These are phyloP conservation scores for Heliconius congener DNA, from an alignment of 1,140 invertebrate genomes.

Conservation along the genomic window DNA sequence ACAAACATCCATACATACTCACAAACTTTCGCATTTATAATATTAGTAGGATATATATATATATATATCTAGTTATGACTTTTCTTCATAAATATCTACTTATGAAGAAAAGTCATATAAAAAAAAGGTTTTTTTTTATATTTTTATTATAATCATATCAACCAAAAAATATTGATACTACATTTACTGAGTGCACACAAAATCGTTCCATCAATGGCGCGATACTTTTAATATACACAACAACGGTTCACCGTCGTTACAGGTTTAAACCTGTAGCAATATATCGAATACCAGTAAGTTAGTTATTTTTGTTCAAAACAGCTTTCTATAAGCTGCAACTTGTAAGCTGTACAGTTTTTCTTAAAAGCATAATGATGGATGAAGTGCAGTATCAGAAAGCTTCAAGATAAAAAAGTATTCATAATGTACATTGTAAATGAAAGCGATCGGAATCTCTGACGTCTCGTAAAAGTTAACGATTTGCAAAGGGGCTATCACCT, in stretches of 20 bases:
- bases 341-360: not conserved
- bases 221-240: too few species aligned
- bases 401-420: not conserved
- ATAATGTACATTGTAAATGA: constrained; percentile 3
- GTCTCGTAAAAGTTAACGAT: constrained; percentile 10
- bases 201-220: too few species aligned
- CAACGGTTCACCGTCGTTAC: not conserved
- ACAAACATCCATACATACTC: too few species aligned
- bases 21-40: too few species aligned
- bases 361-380: not conserved
- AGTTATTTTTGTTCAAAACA: not conserved
- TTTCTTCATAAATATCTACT: too few species aligned
- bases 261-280: not conserved
- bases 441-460: not conserved
- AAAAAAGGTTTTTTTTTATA: too few species aligned
- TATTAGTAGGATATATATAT: too few species aligned
- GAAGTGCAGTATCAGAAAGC: not conserved
- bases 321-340: not conserved
- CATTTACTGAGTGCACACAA: too few species aligned
- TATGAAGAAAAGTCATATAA: too few species aligned
- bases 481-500: constrained; percentile 4
- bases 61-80: too few species aligned
- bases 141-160: too few species aligned
- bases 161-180: too few species aligned
- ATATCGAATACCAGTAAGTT: not conserved